Conservation (phyloP, 1,140 invertebrate genomes). For the Bombus balteatus region DNA sequence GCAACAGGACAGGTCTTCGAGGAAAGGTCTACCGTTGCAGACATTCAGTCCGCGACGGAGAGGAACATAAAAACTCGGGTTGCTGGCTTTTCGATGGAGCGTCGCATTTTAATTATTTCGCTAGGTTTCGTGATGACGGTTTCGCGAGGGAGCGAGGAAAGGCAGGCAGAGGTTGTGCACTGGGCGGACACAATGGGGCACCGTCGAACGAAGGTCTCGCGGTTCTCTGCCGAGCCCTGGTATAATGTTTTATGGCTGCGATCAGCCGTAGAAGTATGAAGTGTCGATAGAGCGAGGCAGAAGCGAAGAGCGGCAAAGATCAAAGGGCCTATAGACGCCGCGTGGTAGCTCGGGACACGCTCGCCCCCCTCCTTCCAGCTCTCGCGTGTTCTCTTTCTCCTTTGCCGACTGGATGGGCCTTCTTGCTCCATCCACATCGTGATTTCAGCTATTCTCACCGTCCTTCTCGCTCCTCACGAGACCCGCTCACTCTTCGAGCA, state of each 20-base stretch:
- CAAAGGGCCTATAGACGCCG: conserved; percentile 78
- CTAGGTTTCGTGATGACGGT: conserved; percentile 31
- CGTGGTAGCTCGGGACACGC: conserved; percentile 74
- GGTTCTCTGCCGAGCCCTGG: conserved; percentile 65
- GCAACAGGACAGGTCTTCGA: background rate
- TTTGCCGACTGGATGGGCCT: background rate
- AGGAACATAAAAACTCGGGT: background rate
- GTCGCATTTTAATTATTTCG: conserved; percentile 44
- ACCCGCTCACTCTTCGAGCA: conserved; percentile 44
- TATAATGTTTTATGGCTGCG: conserved; percentile 82
- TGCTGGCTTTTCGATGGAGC: background rate
- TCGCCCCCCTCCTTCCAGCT: background rate
- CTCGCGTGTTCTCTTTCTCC: conserved; percentile 8
- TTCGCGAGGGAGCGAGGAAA: background rate
- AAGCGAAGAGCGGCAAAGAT: conserved; percentile 82
- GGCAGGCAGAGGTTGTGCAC: background rate
- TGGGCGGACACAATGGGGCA: conserved; percentile 58
- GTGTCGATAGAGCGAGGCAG: conserved; percentile 83
- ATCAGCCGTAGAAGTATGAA: conserved; percentile 83
- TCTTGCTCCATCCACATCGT: conserved; percentile 35
- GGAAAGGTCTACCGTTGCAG: background rate
- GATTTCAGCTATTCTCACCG: conserved; percentile 54
- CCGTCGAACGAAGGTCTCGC: conserved; percentile 44
- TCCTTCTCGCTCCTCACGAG: conserved; percentile 41
- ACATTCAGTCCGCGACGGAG: background rate